Base-by-base conservation (phyloP, 2,888 invertebrate species). In the Drosophila fulvimacula region DNA sequence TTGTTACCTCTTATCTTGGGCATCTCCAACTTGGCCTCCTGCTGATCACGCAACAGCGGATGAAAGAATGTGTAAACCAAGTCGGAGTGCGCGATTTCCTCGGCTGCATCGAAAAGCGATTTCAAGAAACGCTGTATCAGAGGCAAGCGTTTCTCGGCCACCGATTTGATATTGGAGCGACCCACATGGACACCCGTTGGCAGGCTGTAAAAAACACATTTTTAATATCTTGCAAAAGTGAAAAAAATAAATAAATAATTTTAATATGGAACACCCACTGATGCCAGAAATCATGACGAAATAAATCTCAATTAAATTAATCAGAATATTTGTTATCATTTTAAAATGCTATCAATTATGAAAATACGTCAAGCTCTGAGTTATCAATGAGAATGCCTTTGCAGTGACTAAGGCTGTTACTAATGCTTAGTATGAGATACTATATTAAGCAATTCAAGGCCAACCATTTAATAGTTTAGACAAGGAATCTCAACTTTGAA, bases 1-100 rank as follows among this genome's bases (percentile, higher is more conserved):
- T 6, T 49, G 81, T 91, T 89, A 96, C 97, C 96, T 95, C 95
- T 95, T 39, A 95, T 94, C 94, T 96, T 97, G 72, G 94, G 94
- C 81, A 95, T 94, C 92, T 96, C 95, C 70, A 97, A 95, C 82
- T 96, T 96, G 13, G 96, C 95, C 89, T 97, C 97, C 91, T 98
- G 97, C 93, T 98, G 98, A 93, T 99, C 99, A 74, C 99, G 93
- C 72, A 98, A 93, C 73, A 99, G 93, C 3, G 99, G 98, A 93
- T 99, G 99, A 94, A 99, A 99, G 94, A 99, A 99, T 0, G 99
- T 99, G 92, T 99, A 99, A 1, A 99, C 98, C 60, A 99, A 94
- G 92, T 98, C 98, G 9, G 96, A 97, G 93, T 99, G 98, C 0
- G 98, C 96, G 82, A 99, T 98, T 93, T 99, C 99, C 79, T 97